Base-by-base conservation (phyloP, 2,797 vertebrate genomes). In the Huso huso region DNA sequence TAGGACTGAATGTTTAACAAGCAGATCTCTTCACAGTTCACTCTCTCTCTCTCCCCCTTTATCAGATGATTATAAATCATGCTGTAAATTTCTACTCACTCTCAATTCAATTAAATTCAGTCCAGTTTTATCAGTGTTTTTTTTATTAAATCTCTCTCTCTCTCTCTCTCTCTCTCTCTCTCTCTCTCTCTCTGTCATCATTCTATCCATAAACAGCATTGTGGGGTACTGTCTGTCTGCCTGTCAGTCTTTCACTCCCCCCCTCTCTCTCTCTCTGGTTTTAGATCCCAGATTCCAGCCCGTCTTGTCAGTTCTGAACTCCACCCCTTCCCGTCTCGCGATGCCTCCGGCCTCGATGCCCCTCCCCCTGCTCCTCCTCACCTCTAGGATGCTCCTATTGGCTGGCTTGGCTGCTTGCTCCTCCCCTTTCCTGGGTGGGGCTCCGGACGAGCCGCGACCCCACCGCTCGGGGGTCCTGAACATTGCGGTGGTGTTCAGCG, bases 401-500 rank as follows among this genome's bases (percentile, higher is more conserved):
- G 73, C 85, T 76, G 84, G 84, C 70, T 71, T 87, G 70, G 10
- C 48, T 23, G 87, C 88, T 74, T 88, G 89, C 65, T 82, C 92
- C 80, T 94, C 93, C 81, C 93, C 95, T 78, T 92, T 94, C 89
- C 89, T 94, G 62, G 81, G 84, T 73, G 71, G 66, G 64, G 68
- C 23, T 68, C 69, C 63, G 78, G 69, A 74, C 79, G 66, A 73
- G 77, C n/a, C 52, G 4, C 9, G n/a, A 3, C 15, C 13, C 2
- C 15, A 18, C 1, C 61, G 18, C 9, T 7, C 15, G 6, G 18
- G 61, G 6, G 48, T 48, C 76, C 82, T 89, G 61, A 97, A 97
- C 84, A 94, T 96, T 65, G 90, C 93, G 23, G 92, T 97, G 67
- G 93, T 97, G 68, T 83, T 86, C 76, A 84, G 83, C 5, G 85